Conservation (phyloP, 2,113 vertebrate genomes). For the Campylomormyrus numenius region DNA sequence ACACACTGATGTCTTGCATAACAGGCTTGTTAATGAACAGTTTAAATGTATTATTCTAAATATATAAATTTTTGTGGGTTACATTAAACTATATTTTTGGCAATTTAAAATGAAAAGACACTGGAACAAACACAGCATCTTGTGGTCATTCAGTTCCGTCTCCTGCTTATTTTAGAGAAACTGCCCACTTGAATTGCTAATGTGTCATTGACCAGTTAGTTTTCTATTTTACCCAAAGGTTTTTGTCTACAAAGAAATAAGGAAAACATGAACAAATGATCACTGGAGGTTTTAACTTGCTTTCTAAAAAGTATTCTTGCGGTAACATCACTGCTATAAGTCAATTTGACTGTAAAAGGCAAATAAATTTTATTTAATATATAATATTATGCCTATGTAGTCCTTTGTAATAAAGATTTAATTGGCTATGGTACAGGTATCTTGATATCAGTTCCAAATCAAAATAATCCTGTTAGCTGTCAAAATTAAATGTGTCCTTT, state of each 20-base stretch:
- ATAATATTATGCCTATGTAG: background rate
- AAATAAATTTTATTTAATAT: background rate
- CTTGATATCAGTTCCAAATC: background rate
- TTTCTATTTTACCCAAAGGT: background rate
- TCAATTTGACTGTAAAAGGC: conserved; percentile 4
- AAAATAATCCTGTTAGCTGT: background rate
- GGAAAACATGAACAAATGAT: background rate
- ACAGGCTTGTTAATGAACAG: background rate
- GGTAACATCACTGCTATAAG: background rate
- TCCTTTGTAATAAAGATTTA: background rate
- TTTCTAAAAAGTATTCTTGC: background rate
- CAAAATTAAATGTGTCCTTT: background rate
- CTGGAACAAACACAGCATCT: background rate
- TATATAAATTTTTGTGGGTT: background rate
- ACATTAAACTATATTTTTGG: background rate
- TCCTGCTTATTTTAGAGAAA: background rate
- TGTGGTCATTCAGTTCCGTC: background rate
- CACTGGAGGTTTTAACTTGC: background rate
- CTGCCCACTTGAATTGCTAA: background rate
- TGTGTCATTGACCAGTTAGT: background rate
- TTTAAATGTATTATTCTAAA: background rate
- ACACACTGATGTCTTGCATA: background rate
- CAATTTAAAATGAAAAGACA: background rate
- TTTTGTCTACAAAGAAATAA: background rate
- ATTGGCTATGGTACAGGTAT: conserved; percentile 3